These are phyloP conservation scores for Hydropsyche betteni DNA, from an alignment of 2,888 invertebrate species.

Conservation along the genomic window DNA sequence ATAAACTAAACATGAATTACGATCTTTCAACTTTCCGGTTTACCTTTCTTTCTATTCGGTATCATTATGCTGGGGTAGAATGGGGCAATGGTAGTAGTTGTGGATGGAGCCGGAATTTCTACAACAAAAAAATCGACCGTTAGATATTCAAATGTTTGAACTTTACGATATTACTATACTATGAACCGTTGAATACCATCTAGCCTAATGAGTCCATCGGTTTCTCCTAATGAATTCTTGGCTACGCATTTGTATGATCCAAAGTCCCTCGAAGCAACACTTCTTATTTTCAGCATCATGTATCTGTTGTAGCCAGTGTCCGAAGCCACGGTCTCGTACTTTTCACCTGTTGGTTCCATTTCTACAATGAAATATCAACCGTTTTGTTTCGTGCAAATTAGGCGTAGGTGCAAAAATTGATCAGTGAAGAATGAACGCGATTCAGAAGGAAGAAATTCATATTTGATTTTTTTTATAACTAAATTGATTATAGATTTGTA, in stretches of 20 bases:
- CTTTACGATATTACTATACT: background rate
- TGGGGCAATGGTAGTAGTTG: conserved; percentile 44
- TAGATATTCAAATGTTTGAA: background rate
- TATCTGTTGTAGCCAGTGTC: conserved; percentile 91
- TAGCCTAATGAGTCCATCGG: conserved; percentile 88
- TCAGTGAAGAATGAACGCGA: background rate
- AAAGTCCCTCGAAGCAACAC: conserved; percentile 82
- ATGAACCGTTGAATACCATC: conserved; percentile 72
- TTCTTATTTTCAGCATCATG: conserved; percentile 90
- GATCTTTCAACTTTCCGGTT: background rate
- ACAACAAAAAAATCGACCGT: background rate
- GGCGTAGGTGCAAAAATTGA: background rate
- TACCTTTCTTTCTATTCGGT: conserved; percentile 48
- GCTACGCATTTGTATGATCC: conserved; percentile 92
- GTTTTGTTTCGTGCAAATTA: conserved; percentile 19
- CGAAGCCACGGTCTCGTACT: conserved; percentile 87
- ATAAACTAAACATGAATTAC: conserved; percentile 7
- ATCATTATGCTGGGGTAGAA: conserved; percentile 45
- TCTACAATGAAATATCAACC: conserved; percentile 61
- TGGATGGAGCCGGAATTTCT: conserved; percentile 51
- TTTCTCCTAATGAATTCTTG: conserved; percentile 90
- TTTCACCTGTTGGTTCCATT: conserved; percentile 82
- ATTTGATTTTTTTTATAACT: background rate
- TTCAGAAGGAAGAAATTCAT: background rate
- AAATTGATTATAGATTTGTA: conserved; percentile 56